Percentiles rank a stretch among this genome's conserved stretches.
These are phyloP conservation scores for Sylvia atricapilla DNA, from an alignment of 2,113 vertebrate genomes.

Conservation along the genomic window DNA sequence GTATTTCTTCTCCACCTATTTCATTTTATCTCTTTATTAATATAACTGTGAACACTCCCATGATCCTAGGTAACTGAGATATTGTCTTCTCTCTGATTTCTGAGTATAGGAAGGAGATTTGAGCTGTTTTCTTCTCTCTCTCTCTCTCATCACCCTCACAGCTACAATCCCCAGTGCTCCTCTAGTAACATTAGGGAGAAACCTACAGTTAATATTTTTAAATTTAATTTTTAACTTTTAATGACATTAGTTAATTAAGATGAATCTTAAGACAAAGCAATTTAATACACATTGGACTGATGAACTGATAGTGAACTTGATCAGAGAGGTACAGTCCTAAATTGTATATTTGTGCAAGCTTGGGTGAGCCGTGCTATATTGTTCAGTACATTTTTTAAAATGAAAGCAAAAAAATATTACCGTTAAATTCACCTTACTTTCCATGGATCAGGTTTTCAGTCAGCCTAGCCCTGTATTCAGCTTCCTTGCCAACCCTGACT, in stretches of 20 bases:
- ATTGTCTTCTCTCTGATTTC: background rate
- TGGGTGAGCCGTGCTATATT: background rate
- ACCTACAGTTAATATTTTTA: background rate
- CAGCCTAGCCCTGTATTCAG: background rate
- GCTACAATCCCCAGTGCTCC: background rate
- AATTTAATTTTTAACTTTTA: background rate
- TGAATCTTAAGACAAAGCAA: background rate
- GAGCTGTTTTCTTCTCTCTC: background rate
- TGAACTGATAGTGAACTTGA: background rate
- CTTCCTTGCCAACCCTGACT: background rate
- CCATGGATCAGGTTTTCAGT: background rate
- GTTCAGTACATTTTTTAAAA: background rate
- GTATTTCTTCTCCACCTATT: background rate
- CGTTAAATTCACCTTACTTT: background rate
- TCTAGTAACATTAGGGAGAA: background rate
- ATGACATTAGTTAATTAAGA: background rate
- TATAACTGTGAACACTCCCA: background rate
- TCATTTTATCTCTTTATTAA: background rate
- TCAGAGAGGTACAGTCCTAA: background rate
- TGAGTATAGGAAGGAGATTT: background rate
- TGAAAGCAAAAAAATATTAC: background rate
- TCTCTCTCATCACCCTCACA: background rate
- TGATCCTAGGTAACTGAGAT: background rate
- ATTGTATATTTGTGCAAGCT: background rate
- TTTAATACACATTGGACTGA: background rate